These are phyloP conservation scores for Mustelus asterias DNA, from an alignment of 2,113 vertebrate genomes.

Conservation along the genomic window DNA sequence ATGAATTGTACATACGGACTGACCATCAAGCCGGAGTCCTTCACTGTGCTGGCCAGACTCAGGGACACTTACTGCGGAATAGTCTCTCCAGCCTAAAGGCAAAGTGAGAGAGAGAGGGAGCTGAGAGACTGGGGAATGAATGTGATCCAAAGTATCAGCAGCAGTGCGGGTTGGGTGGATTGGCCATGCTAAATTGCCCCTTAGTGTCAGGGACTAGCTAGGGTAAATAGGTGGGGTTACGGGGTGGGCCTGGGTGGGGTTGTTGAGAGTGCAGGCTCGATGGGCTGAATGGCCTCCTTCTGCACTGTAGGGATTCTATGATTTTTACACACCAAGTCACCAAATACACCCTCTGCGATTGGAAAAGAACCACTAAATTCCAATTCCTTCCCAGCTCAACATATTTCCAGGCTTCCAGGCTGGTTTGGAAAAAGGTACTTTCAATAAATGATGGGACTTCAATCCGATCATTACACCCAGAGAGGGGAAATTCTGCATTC, in stretches of 20 bases:
- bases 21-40: slow-evolving; percentile 59
- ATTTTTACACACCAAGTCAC: neutral
- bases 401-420: neutral
- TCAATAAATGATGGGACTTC: neutral
- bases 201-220: no score
- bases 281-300: no score
- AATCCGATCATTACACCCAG: neutral
- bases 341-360: neutral
- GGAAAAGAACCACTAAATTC: neutral
- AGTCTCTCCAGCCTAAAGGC: slow-evolving; percentile 56
- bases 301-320: no score
- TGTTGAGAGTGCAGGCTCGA: no score
- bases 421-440: neutral
- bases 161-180: no score
- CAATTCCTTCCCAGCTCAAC: neutral
- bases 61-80: slow-evolving; percentile 57
- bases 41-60: slow-evolving; percentile 54
- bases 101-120: neutral
- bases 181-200: no score
- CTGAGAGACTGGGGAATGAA: neutral
- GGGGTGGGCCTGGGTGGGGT: no score
- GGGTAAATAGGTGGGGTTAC: no score
- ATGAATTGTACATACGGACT: slow-evolving; percentile 65
- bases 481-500: neutral
- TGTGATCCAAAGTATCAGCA: no score